A percentile compares a stretch with the other conserved stretches of the same genome.
Evolutionary conservation across 2,888 invertebrate genomes (phyloP).

Genomic region (Sphaerophoria rueppellii): DNA sequence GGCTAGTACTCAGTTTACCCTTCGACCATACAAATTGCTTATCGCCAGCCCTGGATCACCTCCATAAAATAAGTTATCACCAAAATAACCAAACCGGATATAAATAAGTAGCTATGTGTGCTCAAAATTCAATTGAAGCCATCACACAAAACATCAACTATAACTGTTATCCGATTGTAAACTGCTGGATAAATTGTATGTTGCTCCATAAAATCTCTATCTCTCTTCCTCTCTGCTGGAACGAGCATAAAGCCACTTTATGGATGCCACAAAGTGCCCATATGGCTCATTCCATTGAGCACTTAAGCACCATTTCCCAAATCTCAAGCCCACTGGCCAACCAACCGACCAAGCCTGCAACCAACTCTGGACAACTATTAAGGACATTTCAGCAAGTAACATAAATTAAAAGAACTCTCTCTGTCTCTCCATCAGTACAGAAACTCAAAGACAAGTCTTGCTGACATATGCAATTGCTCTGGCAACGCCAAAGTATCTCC

Average conservation of each 20-base stretch:
- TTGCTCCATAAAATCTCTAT: neutral
- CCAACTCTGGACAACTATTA: slow-evolving; percentile 38
- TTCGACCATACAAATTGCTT: no score
- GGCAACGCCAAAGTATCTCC: slow-evolving; percentile 26
- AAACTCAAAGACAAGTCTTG: slow-evolving; percentile 36
- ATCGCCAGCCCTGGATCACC: neutral
- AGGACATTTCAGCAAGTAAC: slow-evolving; percentile 56
- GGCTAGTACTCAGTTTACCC: no score
- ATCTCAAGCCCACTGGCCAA: slow-evolving; percentile 23
- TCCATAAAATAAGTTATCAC: slow-evolving; percentile 69
- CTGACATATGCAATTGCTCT: slow-evolving; percentile 69
- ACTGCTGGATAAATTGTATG: slow-evolving; percentile 48
- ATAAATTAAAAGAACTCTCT: slow-evolving; percentile 67
- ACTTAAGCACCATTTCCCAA: neutral
- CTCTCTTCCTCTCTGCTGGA: slow-evolving; percentile 45
- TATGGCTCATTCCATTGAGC: slow-evolving; percentile 21
- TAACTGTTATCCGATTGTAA: slow-evolving; percentile 67
- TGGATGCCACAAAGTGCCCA: slow-evolving; percentile 69
- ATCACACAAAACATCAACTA: slow-evolving; percentile 65
- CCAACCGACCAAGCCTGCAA: slow-evolving; percentile 37
- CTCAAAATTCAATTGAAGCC: slow-evolving; percentile 61
- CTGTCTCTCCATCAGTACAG: neutral
- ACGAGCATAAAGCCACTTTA: slow-evolving; percentile 64
- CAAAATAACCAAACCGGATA: slow-evolving; percentile 62
- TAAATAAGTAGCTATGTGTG: neutral